Percentiles rank a stretch among this genome's conserved stretches.
Evolutionary conservation across 2,888 invertebrate species (phyloP).

Genomic region (Zaprionus lineosus): DNA sequence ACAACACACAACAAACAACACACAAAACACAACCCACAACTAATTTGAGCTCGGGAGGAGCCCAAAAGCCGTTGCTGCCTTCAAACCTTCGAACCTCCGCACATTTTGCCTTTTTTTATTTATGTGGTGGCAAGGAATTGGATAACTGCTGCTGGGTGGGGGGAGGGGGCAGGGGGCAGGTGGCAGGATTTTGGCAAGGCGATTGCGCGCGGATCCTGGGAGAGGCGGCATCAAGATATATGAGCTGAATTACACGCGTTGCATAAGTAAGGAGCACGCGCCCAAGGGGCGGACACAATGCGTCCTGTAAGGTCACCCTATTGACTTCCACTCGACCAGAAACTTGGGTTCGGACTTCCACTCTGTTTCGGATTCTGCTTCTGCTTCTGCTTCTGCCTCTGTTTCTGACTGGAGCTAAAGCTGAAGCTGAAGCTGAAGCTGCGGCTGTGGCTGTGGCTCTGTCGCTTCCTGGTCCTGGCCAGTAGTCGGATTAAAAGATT

Average conservation of each 20-base stretch:
- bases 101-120: too few relatives aligned
- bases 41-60: too few relatives aligned
- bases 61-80: too few relatives aligned
- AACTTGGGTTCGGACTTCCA: not conserved
- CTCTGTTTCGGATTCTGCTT: too few relatives aligned
- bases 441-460: not conserved
- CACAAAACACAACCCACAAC: slow-evolving; percentile 10
- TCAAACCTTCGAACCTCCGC: too few relatives aligned
- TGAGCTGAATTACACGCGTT: slow-evolving; percentile 38
- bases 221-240: slow-evolving; percentile 49
- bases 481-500: slow-evolving; percentile 12
- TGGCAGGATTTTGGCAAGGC: too few relatives aligned
- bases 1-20: slow-evolving; percentile 12
- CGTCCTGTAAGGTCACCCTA: not conserved
- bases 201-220: slow-evolving; percentile 12
- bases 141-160: not conserved
- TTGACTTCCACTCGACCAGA: not conserved
- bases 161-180: too few relatives aligned
- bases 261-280: slow-evolving; percentile 36
- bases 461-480: not conserved
- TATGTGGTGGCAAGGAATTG: not conserved
- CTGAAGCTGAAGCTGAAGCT: not conserved
- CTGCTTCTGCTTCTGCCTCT: not conserved
- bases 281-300: not conserved
- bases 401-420: too few relatives aligned